Conservation (phyloP, 2,888 invertebrate species). For the Boloria euphrosyne region DNA sequence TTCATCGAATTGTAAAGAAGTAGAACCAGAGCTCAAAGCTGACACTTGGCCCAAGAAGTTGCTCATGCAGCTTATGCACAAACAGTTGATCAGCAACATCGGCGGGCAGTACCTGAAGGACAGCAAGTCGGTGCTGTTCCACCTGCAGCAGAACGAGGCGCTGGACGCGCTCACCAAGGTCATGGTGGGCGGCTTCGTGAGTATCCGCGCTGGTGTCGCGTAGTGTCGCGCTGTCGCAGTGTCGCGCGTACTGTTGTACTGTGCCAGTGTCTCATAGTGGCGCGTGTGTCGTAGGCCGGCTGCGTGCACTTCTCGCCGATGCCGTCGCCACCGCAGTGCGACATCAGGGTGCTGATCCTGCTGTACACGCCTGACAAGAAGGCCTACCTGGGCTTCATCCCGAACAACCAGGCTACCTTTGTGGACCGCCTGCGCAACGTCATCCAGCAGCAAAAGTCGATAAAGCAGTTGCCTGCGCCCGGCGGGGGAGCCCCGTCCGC, state of each 20-base stretch:
- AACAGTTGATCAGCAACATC: constrained; percentile 93
- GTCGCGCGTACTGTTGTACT: neutral
- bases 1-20: constrained; percentile 87
- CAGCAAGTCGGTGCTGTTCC: constrained; percentile 95
- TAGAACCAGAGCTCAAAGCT: constrained; percentile 95
- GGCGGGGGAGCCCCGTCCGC: constrained; percentile 43
- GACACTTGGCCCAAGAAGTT: constrained; percentile 96
- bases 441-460: constrained; percentile 78
- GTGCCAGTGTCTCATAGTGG: neutral
- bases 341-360: constrained; percentile 93
- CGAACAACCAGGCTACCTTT: constrained; percentile 93
- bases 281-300: constrained; percentile 86
- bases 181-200: constrained; percentile 95
- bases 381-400: constrained; percentile 93
- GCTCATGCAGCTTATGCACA: constrained; percentile 97
- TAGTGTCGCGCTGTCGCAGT: neutral
- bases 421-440: constrained; percentile 88
- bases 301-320: constrained; percentile 93
- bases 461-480: constrained; percentile 72
- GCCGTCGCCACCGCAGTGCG: constrained; percentile 85
- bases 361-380: constrained; percentile 92
- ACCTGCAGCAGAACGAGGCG: constrained; percentile 92
- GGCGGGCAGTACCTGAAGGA: constrained; percentile 94
- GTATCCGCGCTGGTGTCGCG: constrained; percentile 56
- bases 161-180: constrained; percentile 94